These are phyloP conservation scores for Pseudopipra pipra DNA, from an alignment of 2,113 vertebrate genomes.

Conservation along the genomic window DNA sequence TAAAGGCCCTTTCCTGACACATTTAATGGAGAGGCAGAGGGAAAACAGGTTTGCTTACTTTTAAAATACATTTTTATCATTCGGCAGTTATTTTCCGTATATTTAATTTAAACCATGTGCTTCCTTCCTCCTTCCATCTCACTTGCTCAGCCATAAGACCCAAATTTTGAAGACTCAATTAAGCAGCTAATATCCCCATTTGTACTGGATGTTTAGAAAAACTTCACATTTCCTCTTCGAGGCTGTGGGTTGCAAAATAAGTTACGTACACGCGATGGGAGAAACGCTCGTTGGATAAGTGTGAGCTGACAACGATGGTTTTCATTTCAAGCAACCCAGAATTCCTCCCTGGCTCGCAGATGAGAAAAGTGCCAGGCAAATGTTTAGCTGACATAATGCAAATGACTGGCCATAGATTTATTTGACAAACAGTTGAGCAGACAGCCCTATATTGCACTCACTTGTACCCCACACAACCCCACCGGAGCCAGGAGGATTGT, in stretches of 20 bases:
- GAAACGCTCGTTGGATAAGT: not conserved
- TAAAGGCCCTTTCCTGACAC: conserved; percentile 56
- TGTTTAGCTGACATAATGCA: conserved; percentile 19
- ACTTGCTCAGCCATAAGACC: not conserved
- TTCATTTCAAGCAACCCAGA: not conserved
- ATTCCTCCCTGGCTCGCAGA: not conserved
- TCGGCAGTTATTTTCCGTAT: not conserved
- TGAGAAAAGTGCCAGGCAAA: not conserved
- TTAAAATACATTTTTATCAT: conserved; percentile 51
- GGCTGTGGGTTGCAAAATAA: not conserved
- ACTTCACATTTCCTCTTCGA: not conserved
- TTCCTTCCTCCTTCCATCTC: not conserved
- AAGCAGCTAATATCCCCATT: conserved; percentile 9
- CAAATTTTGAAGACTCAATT: not conserved
- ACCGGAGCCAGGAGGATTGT: not conserved
- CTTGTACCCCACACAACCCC: conserved; percentile 43
- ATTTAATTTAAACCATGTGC: conserved; percentile 36
- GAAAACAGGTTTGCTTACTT: conserved; percentile 43
- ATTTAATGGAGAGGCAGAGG: conserved; percentile 42
- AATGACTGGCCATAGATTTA: not conserved
- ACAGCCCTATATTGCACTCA: conserved; percentile 35
- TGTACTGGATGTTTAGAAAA: conserved; percentile 19
- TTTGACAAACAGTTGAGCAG: conserved; percentile 5
- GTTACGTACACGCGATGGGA: not conserved
- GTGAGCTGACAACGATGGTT: not conserved